phyloP scores from a whole-genome alignment of 2,888 invertebrate genomes.

The Conistra vaccinii region DNA sequence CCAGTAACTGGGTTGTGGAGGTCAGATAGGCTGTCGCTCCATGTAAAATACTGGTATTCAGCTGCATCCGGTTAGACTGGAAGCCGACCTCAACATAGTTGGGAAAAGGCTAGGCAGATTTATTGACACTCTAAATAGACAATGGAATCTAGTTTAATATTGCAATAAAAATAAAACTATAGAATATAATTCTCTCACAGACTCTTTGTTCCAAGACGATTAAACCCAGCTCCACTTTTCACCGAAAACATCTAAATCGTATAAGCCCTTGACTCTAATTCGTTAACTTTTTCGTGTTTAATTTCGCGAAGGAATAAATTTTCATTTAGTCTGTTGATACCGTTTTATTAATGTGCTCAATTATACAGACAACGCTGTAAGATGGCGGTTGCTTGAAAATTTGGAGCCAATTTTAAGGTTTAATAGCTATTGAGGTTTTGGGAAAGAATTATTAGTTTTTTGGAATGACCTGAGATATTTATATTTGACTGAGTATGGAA shows the following conservation, averaged over 20 bases:
- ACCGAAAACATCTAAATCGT: conserved; percentile 42
- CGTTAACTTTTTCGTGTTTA: conserved; percentile 78
- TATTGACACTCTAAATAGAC: too few relatives aligned
- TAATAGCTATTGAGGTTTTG: conserved; percentile 47
- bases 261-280: conserved; percentile 65
- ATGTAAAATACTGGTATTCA: too few relatives aligned
- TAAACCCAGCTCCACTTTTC: conserved; percentile 23
- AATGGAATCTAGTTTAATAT: too few relatives aligned
- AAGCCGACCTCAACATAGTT: too few relatives aligned
- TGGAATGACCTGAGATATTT: background rate
- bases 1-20: too few relatives aligned
- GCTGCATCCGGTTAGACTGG: too few relatives aligned
- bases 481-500: too few relatives aligned
- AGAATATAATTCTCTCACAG: background rate
- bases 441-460: conserved; percentile 32
- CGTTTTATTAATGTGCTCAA: conserved; percentile 84
- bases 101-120: too few relatives aligned
- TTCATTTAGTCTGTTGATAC: conserved; percentile 85
- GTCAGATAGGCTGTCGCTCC: too few relatives aligned
- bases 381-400: conserved; percentile 67
- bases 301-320: conserved; percentile 85
- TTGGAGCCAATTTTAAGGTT: conserved; percentile 53
- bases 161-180: background rate
- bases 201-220: conserved; percentile 22
- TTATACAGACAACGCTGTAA: conserved; percentile 74